These are phyloP conservation scores for Heliconius charithonia DNA, from an alignment of 2,888 invertebrate species.

Conservation along the genomic window DNA sequence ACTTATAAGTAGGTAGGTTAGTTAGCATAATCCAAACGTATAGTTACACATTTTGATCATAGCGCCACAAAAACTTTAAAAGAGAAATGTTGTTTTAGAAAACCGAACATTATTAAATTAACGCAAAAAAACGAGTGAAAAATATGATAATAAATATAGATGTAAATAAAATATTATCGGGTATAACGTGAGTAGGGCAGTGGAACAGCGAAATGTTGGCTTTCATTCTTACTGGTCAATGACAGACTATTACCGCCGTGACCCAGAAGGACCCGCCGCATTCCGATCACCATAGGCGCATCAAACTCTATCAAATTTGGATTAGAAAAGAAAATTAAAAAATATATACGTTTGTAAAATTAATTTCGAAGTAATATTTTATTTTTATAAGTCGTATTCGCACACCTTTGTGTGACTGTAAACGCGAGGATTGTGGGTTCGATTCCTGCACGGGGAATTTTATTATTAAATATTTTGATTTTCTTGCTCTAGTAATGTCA, in stretches of 20 bases:
- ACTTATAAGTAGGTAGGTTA: too few relatives aligned
- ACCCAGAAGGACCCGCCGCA: constrained; percentile 73
- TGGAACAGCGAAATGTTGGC: constrained; percentile 73
- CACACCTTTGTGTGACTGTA: too few relatives aligned
- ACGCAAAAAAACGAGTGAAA: constrained; percentile 20
- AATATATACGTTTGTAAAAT: background rate
- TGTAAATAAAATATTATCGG: constrained; percentile 63
- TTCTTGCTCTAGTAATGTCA: too few relatives aligned
- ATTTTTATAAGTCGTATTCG: too few relatives aligned
- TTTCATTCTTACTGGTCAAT: constrained; percentile 61
- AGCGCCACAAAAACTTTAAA: background rate
- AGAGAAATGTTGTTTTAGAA: constrained; percentile 6
- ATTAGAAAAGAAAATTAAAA: background rate
- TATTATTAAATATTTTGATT: too few relatives aligned
- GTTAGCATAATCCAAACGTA: too few relatives aligned
- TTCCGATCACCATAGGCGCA: constrained; percentile 59
- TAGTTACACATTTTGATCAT: background rate
- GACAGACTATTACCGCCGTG: constrained; percentile 56
- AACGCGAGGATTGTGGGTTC: too few relatives aligned
- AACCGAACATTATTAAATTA: constrained; percentile 31
- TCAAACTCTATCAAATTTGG: constrained; percentile 15
- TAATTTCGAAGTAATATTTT: background rate
- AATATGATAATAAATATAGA: constrained; percentile 35
- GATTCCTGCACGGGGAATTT: too few relatives aligned
- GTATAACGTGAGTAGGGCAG: constrained; percentile 64